These are phyloP conservation scores for Centrocercus urophasianus DNA, from an alignment of 2,113 vertebrate genomes.

Conservation along the genomic window DNA sequence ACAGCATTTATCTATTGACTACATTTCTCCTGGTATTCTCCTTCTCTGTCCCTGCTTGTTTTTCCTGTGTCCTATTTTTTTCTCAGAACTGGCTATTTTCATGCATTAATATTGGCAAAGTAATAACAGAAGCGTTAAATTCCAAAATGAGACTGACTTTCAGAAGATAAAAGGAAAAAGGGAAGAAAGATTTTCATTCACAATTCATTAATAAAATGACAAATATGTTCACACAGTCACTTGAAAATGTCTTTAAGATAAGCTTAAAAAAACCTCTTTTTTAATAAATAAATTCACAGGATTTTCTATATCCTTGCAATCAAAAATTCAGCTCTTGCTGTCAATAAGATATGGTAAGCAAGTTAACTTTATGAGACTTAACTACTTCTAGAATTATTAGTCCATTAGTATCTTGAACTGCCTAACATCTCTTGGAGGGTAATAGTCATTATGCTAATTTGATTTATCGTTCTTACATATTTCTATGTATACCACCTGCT, in stretches of 20 bases:
- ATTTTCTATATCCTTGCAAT: not conserved
- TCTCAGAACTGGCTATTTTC: not conserved
- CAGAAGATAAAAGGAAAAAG: not conserved
- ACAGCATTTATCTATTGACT: not conserved
- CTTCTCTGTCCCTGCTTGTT: not conserved
- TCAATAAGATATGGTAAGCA: not conserved
- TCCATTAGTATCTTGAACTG: not conserved
- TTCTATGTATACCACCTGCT: not conserved
- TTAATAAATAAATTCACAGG: not conserved
- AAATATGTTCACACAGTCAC: not conserved
- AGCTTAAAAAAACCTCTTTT: not conserved
- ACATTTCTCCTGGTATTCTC: not conserved
- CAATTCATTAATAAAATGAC: not conserved
- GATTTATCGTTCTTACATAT: not conserved
- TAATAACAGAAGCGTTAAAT: not conserved
- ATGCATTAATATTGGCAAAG: not conserved
- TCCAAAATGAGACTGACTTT: not conserved
- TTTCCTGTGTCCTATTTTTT: not conserved
- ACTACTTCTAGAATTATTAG: constrained; percentile 12
- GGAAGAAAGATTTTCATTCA: not conserved
- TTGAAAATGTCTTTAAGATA: not conserved
- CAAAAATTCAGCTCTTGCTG: not conserved
- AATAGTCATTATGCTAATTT: not conserved
- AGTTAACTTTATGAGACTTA: not conserved
- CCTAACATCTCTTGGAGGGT: not conserved